These are phyloP conservation scores for Toxotes lorentzi DNA, from an alignment of 2,797 vertebrate genomes.

Conservation along the genomic window DNA sequence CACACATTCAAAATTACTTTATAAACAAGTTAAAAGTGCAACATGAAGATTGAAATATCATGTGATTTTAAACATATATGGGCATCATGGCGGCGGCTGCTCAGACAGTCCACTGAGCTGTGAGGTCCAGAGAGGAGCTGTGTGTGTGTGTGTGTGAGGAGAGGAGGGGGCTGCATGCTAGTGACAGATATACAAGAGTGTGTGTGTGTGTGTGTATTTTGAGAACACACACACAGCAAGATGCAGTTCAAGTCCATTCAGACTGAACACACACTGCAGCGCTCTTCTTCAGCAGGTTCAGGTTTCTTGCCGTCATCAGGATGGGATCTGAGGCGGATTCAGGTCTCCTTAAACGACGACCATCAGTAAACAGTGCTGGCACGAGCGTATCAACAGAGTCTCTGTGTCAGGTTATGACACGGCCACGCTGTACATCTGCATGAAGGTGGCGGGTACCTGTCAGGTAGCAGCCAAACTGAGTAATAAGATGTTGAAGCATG, in stretches of 20 bases:
- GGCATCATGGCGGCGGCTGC: neutral
- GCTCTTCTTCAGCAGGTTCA: too few species aligned
- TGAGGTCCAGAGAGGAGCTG: neutral
- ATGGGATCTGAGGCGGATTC: too few species aligned
- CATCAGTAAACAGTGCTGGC: too few species aligned
- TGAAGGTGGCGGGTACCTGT: too few species aligned
- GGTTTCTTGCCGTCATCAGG: too few species aligned
- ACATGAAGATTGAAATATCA: neutral
- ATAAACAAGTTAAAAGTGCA: neutral
- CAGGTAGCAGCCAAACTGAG: too few species aligned
- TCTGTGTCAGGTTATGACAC: too few species aligned
- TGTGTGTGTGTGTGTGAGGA: neutral
- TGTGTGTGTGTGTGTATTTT: neutral
- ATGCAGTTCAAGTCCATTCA: neutral
- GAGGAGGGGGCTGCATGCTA: neutral
- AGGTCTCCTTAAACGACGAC: neutral
- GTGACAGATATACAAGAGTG: neutral
- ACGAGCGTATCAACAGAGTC: too few species aligned
- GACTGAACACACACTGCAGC: neutral
- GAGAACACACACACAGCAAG: neutral
- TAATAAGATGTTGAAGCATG: too few species aligned
- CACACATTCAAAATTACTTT: neutral
- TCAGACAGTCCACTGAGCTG: too few species aligned
- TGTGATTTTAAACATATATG: neutral
- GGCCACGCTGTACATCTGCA: too few species aligned